phyloP scores from a whole-genome alignment of 2,888 invertebrate species.

The Morpho deidamia region DNA sequence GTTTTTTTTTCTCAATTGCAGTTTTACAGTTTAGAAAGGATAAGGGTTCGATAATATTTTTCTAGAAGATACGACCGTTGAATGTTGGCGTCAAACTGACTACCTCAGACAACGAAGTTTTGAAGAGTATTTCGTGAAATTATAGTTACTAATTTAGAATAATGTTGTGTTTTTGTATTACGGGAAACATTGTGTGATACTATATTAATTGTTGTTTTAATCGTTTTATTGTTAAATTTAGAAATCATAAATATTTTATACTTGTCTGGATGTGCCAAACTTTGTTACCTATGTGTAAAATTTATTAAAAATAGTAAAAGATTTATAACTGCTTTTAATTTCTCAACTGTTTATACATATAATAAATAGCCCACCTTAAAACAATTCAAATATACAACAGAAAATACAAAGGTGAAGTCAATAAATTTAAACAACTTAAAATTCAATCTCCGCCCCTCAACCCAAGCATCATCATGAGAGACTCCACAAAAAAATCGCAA shows the following conservation, averaged over 20 bases:
- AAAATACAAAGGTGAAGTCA: too few species aligned
- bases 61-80: slow-evolving; percentile 50
- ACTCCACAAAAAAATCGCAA: too few species aligned
- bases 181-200: slow-evolving; percentile 19
- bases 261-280: slow-evolving; percentile 20
- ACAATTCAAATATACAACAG: too few species aligned
- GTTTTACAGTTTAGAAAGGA: slow-evolving; percentile 71
- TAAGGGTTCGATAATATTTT: slow-evolving; percentile 68
- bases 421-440: too few species aligned
- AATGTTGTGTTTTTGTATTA: slow-evolving; percentile 21
- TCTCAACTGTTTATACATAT: slow-evolving; percentile 1
- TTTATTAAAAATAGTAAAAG: slow-evolving; percentile 34
- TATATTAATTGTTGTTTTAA: slow-evolving; percentile 26
- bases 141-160: slow-evolving; percentile 20
- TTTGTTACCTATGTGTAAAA: slow-evolving; percentile 26
- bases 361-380: too few species aligned
- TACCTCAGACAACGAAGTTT: slow-evolving; percentile 29
- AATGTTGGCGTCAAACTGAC: slow-evolving; percentile 29
- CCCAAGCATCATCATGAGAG: too few species aligned
- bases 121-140: slow-evolving; percentile 41
- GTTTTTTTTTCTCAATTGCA: slow-evolving; percentile 51
- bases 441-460: too few species aligned
- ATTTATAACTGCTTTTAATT: slow-evolving; percentile 27
- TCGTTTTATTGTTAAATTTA: slow-evolving; percentile 26
- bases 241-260: slow-evolving; percentile 27